Percentiles rank a stretch among this genome's conserved stretches.
These are phyloP conservation scores for Epizoanthus illoricatus DNA, from an alignment of 92 coral and sea anemone genomes.

Conservation along the genomic window DNA sequence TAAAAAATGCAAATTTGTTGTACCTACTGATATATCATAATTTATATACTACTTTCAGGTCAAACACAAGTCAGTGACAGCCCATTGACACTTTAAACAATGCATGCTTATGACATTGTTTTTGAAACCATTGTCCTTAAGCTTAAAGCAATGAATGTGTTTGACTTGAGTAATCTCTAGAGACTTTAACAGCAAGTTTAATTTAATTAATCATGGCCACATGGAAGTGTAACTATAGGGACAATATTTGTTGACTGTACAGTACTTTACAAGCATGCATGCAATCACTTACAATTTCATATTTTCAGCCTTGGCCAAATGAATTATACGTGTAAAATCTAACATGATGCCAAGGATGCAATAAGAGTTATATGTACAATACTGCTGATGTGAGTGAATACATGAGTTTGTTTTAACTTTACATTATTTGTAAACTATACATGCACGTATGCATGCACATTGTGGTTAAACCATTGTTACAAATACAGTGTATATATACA, in stretches of 20 bases:
- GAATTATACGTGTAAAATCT: not conserved
- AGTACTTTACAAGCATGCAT: not conserved
- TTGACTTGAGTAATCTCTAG: not conserved
- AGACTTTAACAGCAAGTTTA: not conserved
- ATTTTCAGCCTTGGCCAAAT: not conserved
- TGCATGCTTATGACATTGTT: not conserved
- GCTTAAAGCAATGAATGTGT: not conserved
- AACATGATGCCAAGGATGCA: too few relatives aligned
- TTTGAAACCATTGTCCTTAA: not conserved
- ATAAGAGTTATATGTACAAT: too few relatives aligned
- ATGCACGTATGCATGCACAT: too few relatives aligned
- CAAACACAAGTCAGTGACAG: not conserved
- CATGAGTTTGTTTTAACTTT: too few relatives aligned
- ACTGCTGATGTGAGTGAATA: too few relatives aligned
- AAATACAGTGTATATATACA: not conserved
- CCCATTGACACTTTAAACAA: not conserved
- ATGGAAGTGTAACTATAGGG: conserved; percentile 1
- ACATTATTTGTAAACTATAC: too few relatives aligned
- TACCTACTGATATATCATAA: too few relatives aligned
- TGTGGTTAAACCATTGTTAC: not conserved
- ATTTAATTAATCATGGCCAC: not conserved
- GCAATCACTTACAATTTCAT: not conserved
- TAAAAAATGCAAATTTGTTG: too few relatives aligned
- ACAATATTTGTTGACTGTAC: conserved; percentile 11
- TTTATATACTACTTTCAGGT: not conserved